These are phyloP conservation scores for Diorhabda elongata DNA, from an alignment of 1,140 invertebrate genomes.

Conservation along the genomic window DNA sequence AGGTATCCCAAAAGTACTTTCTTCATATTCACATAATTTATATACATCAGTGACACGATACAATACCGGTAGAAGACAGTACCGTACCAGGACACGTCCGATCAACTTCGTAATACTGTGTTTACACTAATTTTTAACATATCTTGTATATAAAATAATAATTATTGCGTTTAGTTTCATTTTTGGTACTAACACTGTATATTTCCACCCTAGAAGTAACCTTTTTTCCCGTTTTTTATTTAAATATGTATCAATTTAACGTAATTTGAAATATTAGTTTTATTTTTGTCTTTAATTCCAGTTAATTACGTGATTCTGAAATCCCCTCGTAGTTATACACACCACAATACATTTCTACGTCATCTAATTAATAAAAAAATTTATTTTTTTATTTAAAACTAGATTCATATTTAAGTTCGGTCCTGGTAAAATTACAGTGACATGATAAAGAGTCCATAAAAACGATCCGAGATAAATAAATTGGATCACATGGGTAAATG, in stretches of 20 bases:
- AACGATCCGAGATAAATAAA: constrained; percentile 15
- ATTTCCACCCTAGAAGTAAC: neutral
- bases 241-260: neutral
- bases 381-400: neutral
- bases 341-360: neutral
- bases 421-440: constrained; percentile 12
- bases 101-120: neutral
- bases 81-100: neutral
- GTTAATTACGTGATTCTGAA: neutral
- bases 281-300: neutral
- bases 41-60: constrained; percentile 14
- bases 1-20: constrained; percentile 8
- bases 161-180: neutral
- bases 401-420: neutral
- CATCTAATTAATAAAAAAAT: neutral
- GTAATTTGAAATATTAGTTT: too few relatives aligned
- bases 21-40: constrained; percentile 15
- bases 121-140: neutral
- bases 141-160: neutral
- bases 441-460: constrained; percentile 15
- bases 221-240: neutral
- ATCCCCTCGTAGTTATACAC: neutral
- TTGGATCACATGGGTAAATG: constrained; percentile 18
- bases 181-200: neutral
- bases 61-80: constrained; percentile 6